These are phyloP conservation scores for Pachycephala philippinensis DNA, from an alignment of 2,113 vertebrate species.

Conservation along the genomic window DNA sequence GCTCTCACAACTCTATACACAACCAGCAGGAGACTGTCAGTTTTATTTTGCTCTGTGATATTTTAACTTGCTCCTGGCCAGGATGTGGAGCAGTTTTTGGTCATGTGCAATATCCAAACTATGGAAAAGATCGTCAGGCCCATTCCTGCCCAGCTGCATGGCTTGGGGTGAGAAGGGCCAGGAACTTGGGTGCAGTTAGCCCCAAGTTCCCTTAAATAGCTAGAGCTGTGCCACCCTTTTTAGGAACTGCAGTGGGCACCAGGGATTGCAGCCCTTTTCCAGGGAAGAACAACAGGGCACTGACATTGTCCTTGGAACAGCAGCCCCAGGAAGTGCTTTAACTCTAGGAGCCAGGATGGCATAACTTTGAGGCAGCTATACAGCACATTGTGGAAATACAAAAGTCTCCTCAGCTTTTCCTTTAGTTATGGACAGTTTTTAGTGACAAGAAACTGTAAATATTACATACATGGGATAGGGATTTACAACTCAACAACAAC, in stretches of 20 bases:
- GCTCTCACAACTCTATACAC: neutral
- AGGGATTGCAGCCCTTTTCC: neutral
- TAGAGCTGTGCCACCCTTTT: neutral
- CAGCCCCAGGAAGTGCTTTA: neutral
- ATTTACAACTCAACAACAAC: neutral
- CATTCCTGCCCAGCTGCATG: neutral
- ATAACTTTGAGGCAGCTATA: neutral
- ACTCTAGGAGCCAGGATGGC: neutral
- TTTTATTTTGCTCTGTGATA: neutral
- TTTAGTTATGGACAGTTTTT: neutral
- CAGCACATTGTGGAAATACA: neutral
- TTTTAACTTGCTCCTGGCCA: neutral
- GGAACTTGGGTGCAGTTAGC: neutral
- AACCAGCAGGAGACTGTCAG: neutral
- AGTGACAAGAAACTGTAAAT: neutral
- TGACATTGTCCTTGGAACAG: neutral
- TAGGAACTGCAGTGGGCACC: neutral
- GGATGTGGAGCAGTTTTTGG: rapidly evolving
- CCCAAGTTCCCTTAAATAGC: neutral
- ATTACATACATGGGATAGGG: neutral
- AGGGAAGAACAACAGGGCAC: neutral
- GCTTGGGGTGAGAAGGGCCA: neutral
- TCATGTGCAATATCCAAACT: neutral
- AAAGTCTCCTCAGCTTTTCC: neutral
- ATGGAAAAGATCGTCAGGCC: neutral